phyloP scores from a whole-genome alignment of 1,140 invertebrate genomes.

The Bacillus rossius region DNA sequence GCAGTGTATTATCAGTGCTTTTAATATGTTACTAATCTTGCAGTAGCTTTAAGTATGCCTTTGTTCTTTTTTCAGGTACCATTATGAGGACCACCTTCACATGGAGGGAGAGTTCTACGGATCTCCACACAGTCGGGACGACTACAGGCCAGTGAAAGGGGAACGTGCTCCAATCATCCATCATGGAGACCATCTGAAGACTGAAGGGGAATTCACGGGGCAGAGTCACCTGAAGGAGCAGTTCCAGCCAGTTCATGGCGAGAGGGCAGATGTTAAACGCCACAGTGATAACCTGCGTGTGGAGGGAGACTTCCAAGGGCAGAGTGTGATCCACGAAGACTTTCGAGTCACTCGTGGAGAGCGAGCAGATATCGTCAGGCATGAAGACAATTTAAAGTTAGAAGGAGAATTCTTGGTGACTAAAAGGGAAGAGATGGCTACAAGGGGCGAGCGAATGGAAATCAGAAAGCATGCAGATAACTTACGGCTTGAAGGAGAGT shows the following conservation, averaged over 20 bases:
- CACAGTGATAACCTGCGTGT: constrained; percentile 31
- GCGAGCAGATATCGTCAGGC: constrained; percentile 49
- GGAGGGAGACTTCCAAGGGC: constrained; percentile 22
- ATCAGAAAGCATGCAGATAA: constrained; percentile 22
- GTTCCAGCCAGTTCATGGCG: constrained; percentile 31
- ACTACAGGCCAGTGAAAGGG: constrained; percentile 20
- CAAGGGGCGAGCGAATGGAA: constrained; percentile 45
- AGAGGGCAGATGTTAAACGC: constrained; percentile 21
- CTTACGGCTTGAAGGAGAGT: constrained; percentile 39
- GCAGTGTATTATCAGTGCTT: too few species aligned
- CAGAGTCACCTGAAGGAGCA: constrained; percentile 14
- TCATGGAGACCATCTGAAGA: constrained; percentile 44
- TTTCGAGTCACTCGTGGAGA: constrained; percentile 45
- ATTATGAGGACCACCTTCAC: constrained; percentile 49
- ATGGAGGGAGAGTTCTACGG: constrained; percentile 47
- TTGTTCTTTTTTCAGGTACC: constrained; percentile 23
- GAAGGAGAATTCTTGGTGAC: constrained; percentile 25
- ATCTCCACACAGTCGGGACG: constrained; percentile 12
- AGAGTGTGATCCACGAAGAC: constrained; percentile 1
- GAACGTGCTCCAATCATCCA: constrained; percentile 32
- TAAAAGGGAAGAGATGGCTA: constrained; percentile 39
- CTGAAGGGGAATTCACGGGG: constrained; percentile 44
- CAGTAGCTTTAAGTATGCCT: too few species aligned
- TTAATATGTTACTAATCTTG: too few species aligned
- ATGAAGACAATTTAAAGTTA: constrained; percentile 37